Conservation (phyloP, 2,113 vertebrate genomes). For the Sinocyclocheilus rhinocerous region DNA sequence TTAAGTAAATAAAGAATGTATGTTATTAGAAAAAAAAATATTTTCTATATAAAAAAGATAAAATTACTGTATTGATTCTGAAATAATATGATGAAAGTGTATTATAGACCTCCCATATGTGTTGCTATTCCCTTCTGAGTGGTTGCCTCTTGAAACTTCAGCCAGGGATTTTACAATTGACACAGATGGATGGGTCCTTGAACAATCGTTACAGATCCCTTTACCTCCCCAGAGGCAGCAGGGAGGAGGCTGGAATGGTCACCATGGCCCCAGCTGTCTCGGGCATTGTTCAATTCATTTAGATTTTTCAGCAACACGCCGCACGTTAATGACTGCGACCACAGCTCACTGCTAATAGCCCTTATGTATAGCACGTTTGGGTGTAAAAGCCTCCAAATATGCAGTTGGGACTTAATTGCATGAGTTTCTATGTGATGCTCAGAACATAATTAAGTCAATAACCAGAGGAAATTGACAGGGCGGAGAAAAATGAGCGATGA, state of each 20-base stretch:
- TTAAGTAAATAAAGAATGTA: no score
- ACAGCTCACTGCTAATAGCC: conserved; percentile 8
- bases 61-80: not conserved
- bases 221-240: conserved; percentile 53
- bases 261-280: conserved; percentile 60
- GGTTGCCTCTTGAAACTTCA: conserved; percentile 32
- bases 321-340: conserved; percentile 43
- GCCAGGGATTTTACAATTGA: not conserved
- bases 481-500: conserved; percentile 14
- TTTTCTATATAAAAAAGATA: not conserved
- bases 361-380: not conserved
- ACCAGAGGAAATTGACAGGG: conserved; percentile 16
- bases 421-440: conserved; percentile 1
- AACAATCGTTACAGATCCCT: conserved; percentile 56
- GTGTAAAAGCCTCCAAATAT: conserved; percentile 21
- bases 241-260: conserved; percentile 50
- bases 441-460: conserved; percentile 29
- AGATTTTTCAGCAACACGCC: conserved; percentile 47
- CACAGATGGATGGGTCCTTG: conserved; percentile 17
- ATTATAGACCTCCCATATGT: conserved; percentile 49
- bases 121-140: conserved; percentile 47
- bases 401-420: conserved; percentile 6
- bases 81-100: conserved; percentile 19
- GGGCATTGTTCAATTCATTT: conserved; percentile 62
- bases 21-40: not conserved